Base-by-base conservation (phyloP, 2,888 invertebrate genomes). In the Abscondita cerata region DNA sequence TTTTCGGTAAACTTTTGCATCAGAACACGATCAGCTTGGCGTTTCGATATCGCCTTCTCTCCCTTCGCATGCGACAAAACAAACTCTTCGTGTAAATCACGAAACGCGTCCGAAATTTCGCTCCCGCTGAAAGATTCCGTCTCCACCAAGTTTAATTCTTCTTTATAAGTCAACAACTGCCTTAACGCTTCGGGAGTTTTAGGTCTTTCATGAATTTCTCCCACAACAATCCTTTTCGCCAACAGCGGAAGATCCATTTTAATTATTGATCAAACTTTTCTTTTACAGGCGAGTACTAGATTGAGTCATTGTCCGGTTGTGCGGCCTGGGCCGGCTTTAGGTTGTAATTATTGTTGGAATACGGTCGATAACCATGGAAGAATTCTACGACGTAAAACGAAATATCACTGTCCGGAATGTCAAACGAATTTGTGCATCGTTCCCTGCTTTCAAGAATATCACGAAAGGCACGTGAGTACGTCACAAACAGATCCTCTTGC, bases 261-360 rank as follows among this genome's bases (percentile, higher is more conserved):
- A 19, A 31, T 36, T 71, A 74, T 74, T 65, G 71, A 70, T 70
- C 69, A 71, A 74, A 73, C 72, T 25, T 67, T 41, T 41, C 5
- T 52, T 67, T 75, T 74, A 47, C 71, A 85, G 84, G 79, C 76
- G 41, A 73, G 76, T 25, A 74, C 78, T 34, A 83, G 92, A 59
- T 89, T 91, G 48, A 90, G 90, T 73, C 93, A 94, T 80, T 93
- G 93, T 75, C 94, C 93, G 6, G 91, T 90, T 8, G 88, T 92
- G 51, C 83, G 94, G 54, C 88, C 90, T 6, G 94, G 94, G 0
- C 93, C 94, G 3, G 93, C 93, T 1, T 81, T 94, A 65, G 92
- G 93, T 69, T 94, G 94, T 81, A 93, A 93, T 81, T 93, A 89
- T 78, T 94, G 94, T 81, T 94, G 94, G 94, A 94, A 94, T 78